A percentile compares a stretch with the other conserved stretches of the same genome.
Evolutionary conservation across 1,140 invertebrate genomes (phyloP).

Genomic region (Drosophila triauraria): DNA sequence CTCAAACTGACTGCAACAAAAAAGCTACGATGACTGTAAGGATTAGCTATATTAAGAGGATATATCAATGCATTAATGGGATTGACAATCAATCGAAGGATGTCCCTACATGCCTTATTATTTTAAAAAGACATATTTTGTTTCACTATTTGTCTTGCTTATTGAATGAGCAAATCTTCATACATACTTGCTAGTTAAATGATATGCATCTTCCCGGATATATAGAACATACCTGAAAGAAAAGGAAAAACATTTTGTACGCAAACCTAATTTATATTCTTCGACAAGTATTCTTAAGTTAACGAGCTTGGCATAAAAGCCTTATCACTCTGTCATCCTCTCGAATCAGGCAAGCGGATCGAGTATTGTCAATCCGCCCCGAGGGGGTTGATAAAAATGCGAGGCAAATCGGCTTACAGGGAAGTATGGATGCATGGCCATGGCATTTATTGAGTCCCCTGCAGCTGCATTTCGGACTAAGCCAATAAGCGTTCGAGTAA

Average conservation of each 20-base stretch:
- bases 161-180: not conserved
- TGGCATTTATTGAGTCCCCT: constrained; percentile 75
- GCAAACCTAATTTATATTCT: constrained; percentile 33
- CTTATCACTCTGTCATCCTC: constrained; percentile 28
- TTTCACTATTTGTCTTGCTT: not conserved
- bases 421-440: constrained; percentile 36
- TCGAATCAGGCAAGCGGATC: constrained; percentile 27
- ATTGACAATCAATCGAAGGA: not conserved
- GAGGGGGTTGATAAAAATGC: constrained; percentile 20
- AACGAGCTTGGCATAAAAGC: constrained; percentile 45
- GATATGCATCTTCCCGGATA: not conserved
- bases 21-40: not conserved
- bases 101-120: not conserved
- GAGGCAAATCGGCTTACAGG: constrained; percentile 59
- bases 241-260: constrained; percentile 19
- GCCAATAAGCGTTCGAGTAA: constrained; percentile 77
- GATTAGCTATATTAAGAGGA: not conserved
- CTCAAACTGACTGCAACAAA: not conserved
- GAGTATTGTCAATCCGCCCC: constrained; percentile 10
- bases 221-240: constrained; percentile 64
- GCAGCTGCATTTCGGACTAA: constrained; percentile 70
- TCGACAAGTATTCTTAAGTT: constrained; percentile 8
- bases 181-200: not conserved
- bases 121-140: not conserved
- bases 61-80: not conserved